These are phyloP conservation scores for Acrobasis consociella DNA, from an alignment of 2,888 invertebrate species.

Conservation along the genomic window DNA sequence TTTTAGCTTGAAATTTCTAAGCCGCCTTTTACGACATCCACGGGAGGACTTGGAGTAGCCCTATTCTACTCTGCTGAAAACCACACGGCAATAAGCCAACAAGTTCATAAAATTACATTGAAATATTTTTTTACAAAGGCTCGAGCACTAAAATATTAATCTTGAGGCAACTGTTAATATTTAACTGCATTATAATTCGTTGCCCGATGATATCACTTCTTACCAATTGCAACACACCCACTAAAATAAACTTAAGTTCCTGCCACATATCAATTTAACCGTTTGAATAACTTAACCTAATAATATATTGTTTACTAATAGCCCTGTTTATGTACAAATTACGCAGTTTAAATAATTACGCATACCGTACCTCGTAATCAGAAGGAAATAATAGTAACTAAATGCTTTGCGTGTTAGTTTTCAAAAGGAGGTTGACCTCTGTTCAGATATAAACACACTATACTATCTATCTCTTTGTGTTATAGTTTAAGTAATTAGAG, in stretches of 20 bases:
- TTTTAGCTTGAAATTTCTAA: no score
- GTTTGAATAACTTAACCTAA: slow-evolving; percentile 14
- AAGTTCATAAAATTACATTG: no score
- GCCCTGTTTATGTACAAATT: slow-evolving; percentile 11
- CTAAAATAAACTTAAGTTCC: slow-evolving; percentile 9
- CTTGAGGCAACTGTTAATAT: no score
- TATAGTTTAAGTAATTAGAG: no score
- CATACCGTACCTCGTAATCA: not conserved
- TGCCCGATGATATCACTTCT: not conserved
- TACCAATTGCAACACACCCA: slow-evolving; percentile 6
- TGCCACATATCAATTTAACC: slow-evolving; percentile 13
- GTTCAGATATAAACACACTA: not conserved
- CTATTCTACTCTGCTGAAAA: no score
- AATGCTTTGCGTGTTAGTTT: not conserved
- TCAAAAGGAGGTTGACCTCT: not conserved
- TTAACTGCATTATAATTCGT: not conserved
- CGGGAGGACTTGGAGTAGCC: no score
- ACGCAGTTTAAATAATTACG: slow-evolving; percentile 14
- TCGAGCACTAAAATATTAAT: no score
- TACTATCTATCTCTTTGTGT: not conserved
- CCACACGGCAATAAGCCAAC: no score
- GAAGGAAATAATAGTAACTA: slow-evolving; percentile 4
- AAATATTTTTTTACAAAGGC: no score
- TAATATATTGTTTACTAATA: slow-evolving; percentile 18
- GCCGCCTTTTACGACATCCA: no score